Evolutionary conservation across 1,140 invertebrate genomes (phyloP).

Genomic region (Eueides isabella): DNA sequence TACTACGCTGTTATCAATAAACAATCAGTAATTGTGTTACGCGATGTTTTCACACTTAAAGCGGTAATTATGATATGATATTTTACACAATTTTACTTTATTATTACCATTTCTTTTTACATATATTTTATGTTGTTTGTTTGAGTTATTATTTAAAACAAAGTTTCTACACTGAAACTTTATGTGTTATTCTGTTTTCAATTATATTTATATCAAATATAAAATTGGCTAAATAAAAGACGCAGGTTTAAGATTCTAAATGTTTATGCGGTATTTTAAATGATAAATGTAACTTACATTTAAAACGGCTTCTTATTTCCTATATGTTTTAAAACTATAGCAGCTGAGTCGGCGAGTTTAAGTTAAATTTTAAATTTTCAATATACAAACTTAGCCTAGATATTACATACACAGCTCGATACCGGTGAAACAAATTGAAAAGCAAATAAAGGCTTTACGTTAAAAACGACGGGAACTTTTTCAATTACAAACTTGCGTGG

Average conservation of each 20-base stretch:
- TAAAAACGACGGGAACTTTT: conserved; percentile 77
- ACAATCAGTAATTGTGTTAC: conserved; percentile 39
- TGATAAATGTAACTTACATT: neutral
- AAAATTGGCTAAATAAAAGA: no score
- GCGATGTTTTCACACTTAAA: conserved; percentile 36
- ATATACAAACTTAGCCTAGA: conserved; percentile 60
- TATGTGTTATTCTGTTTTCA: no score
- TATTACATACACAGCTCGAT: conserved; percentile 57
- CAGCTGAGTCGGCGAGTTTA: conserved; percentile 22
- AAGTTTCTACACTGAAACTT: no score
- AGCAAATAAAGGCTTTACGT: conserved; percentile 76
- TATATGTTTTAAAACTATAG: conserved; percentile 12
- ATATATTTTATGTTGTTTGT: neutral
- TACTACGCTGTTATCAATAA: conserved; percentile 44
- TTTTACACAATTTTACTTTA: conserved; percentile 3
- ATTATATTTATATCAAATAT: no score
- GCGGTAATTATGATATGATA: conserved; percentile 23
- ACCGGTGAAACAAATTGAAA: conserved; percentile 72
- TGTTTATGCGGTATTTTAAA: neutral
- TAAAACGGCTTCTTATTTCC: neutral
- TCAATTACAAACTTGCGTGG: conserved; percentile 79
- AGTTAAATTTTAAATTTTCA: conserved; percentile 58
- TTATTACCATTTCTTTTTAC: neutral
- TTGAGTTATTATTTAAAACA: no score
- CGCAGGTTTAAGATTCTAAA: no score